Base-by-base conservation (phyloP, 2,888 invertebrate genomes). In the Adela reaumurella region DNA sequence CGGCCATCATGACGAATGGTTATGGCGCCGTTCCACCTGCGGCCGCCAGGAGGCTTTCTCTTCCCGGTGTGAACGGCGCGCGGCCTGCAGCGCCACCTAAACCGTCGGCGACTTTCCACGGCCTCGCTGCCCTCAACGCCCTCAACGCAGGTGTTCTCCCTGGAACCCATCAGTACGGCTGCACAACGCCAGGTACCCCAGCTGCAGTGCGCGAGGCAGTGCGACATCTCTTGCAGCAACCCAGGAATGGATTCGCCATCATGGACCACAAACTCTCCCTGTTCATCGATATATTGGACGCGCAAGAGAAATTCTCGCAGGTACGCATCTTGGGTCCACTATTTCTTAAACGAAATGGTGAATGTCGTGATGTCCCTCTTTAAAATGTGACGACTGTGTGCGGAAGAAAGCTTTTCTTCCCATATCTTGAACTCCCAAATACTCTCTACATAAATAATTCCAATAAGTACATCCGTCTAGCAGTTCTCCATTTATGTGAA, bases 251-350 rank as follows among this genome's bases (percentile, higher is more conserved):
- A 18, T 87, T 88, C 70, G 86, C 87, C 59, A 86, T 88, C 63
- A 83, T 87, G 74, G 89, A 89, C 62, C 89, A 89, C 74, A 88
- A 89, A 65, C 82, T 90, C 62, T 83, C 87, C 43, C 81, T 91
- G 46, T 89, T 90, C 74, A 87, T 90, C 65, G 90, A 91, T 62
- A 90, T 91, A 59, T 81, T 91, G 67, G 90, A 90, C 65, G 87
- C 90, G 49, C 90, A 91, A 80, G 89, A 90, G 65, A 82, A 85
- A 64, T 87, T 91, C 64, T 89, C 89, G 63, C 87, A 90, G 90
- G 90, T 90, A 72, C 74, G 64, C 14, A 19, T 20, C 16, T n/a
- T n/a, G n/a, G n/a, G n/a, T n/a, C n/a, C n/a, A n/a, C n/a, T n/a
- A n/a, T n/a, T n/a, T n/a, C n/a, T n/a, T n/a, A n/a, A n/a, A n/a